Base-by-base conservation (phyloP, 2,888 invertebrate genomes). In the Schizotus pectinicornis region DNA sequence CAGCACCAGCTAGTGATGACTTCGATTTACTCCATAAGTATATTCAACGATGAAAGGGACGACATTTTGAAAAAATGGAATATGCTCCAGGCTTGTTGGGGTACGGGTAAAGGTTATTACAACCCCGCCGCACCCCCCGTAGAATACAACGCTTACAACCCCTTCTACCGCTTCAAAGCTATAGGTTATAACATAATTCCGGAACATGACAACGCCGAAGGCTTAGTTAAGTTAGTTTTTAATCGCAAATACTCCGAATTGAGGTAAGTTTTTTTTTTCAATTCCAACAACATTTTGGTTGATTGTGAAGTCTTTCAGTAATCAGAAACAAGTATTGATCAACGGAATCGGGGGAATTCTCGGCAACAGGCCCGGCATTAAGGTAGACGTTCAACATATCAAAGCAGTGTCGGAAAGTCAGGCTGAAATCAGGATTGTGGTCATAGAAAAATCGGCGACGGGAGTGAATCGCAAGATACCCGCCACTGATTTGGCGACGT, bases 11-110 rank as follows among this genome's bases (percentile, higher is more conserved):
- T 79, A 63, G 80, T 78, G n/a, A 83, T 85, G 51, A 84, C 82
- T 0, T 79, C 79, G 0, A 74, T 79, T 45, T 79, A 78, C 49
- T 73, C 76, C 0, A 78, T 79, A 61, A 88, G 88, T 47, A 86
- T 98, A 45, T 98, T 92, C 77, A 95, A 95, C 9, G 98, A 99
- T 77, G 98, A 99, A 75, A 83, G 98, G 33, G 98, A 99, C 77
- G 89, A 90, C 57, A 91, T 95, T 30, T 84, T 99, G 31, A 94
- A 95, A 1, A 92, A 93, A 75, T 96, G 96, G 91, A 99, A 99
- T 79, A 89, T 95, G 71, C 82, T 98, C 45, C 97, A 98, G 79
- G 92, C 93, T 0, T 86, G 90, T 61, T 92, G 92, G 91, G 94
- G 94, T 11, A 87, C 87, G 8, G 96, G 95, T 2, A 89, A 90